These are phyloP conservation scores for Callorhinus ursinus DNA, from an alignment of 2,113 vertebrate genomes.

Conservation along the genomic window DNA sequence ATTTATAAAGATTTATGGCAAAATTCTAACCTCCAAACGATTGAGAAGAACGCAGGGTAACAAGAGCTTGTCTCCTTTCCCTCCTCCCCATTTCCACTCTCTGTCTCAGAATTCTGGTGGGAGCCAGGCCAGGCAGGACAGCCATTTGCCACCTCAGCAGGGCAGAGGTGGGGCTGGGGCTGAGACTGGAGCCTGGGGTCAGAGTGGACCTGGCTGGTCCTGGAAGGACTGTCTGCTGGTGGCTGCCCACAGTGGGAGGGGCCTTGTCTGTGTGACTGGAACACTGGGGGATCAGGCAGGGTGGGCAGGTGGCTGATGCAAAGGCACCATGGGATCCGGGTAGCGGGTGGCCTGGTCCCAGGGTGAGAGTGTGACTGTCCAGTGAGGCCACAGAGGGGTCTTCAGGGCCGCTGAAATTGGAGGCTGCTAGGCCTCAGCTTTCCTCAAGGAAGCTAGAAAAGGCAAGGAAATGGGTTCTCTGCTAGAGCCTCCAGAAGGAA, in stretches of 20 bases:
- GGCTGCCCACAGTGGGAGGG: conserved; percentile 72
- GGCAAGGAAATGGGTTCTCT: background rate
- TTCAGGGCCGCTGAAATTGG: background rate
- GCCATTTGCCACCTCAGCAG: background rate
- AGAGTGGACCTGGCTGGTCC: background rate
- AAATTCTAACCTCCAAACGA: background rate
- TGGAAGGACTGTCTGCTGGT: conserved; percentile 48
- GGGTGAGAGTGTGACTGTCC: conserved; percentile 11
- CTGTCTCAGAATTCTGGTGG: background rate
- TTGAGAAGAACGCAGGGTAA: background rate
- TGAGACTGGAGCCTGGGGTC: background rate
- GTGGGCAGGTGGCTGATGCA: conserved; percentile 65
- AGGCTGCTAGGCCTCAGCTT: background rate
- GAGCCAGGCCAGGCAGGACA: background rate
- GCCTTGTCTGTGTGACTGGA: conserved; percentile 56
- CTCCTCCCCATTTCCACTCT: background rate
- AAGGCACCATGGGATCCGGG: background rate
- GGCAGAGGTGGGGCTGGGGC: background rate
- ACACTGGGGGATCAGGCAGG: conserved; percentile 79
- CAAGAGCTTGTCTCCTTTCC: background rate
- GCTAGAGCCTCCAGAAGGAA: background rate
- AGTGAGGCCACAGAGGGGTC: background rate
- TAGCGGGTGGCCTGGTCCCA: conserved; percentile 77
- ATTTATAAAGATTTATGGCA: background rate
- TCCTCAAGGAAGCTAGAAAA: background rate